Conservation (phyloP, 2,113 vertebrate species). For the Nannobrachium achirus region DNA sequence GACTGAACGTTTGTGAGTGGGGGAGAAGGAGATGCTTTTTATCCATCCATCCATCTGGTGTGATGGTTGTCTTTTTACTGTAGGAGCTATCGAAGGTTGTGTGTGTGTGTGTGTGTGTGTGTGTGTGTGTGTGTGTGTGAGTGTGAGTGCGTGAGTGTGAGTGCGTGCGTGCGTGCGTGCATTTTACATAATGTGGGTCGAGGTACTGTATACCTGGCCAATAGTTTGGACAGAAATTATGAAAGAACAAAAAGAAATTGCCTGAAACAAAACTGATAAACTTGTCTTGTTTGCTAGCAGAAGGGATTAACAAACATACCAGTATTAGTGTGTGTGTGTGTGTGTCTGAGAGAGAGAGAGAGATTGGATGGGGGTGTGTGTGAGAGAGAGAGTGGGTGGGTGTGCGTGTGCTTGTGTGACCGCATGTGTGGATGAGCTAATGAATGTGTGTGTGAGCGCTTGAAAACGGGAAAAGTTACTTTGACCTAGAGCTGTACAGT, state of each 20-base stretch:
- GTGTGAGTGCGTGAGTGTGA: constrained; percentile 4
- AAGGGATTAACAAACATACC: constrained; percentile 62
- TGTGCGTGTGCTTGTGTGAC: background rate
- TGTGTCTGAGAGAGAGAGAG: constrained; percentile 1
- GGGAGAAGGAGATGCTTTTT: constrained; percentile 18
- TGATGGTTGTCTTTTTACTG: constrained; percentile 68
- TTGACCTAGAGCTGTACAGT: constrained; percentile 26
- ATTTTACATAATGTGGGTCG: background rate
- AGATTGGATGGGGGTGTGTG: constrained; percentile 21
- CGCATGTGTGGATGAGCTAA: background rate
- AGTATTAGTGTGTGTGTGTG: constrained; percentile 36
- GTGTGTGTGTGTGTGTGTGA: constrained; percentile 53
- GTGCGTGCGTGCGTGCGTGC: constrained; percentile 18
- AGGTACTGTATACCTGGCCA: constrained; percentile 28
- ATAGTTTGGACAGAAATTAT: constrained; percentile 5
- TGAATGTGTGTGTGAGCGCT: background rate
- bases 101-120: background rate
- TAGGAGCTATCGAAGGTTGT: constrained; percentile 55
- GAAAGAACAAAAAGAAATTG: constrained; percentile 38
- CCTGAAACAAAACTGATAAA: constrained; percentile 50
- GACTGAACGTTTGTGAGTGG: background rate
- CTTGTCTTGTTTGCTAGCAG: constrained; percentile 29
- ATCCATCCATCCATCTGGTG: constrained; percentile 64
- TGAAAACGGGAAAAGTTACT: constrained; percentile 28
- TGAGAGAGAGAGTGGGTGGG: constrained; percentile 14